A percentile compares a stretch with the other conserved stretches of the same genome.
Evolutionary conservation across 2,888 invertebrate genomes (phyloP).

Genomic region (Cantharis rustica): DNA sequence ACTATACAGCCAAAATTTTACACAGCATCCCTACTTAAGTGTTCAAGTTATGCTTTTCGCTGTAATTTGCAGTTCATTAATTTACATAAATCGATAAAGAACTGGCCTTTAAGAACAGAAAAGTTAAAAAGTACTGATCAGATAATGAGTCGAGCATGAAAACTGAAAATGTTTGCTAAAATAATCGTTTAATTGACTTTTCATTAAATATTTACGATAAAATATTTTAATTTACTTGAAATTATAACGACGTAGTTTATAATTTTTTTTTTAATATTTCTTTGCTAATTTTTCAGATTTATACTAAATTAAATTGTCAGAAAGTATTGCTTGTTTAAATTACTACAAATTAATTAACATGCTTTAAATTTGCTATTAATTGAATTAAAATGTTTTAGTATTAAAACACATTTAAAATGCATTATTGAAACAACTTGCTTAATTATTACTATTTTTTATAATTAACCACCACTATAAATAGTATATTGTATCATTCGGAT

Average conservation of each 20-base stretch:
- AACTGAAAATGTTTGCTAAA: conserved; percentile 12
- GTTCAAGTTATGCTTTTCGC: conserved; percentile 22
- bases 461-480: too few species aligned
- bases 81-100: conserved; percentile 21
- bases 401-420: background rate
- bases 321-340: background rate
- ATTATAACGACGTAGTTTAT: background rate
- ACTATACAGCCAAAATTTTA: conserved; percentile 4
- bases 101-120: conserved; percentile 1
- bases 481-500: too few species aligned
- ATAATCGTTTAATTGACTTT: conserved; percentile 5
- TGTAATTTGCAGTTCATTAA: conserved; percentile 25
- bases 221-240: background rate
- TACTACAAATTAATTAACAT: background rate
- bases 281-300: background rate
- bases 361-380: background rate
- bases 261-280: background rate
- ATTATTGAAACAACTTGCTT: too few species aligned
- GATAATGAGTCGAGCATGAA: conserved; percentile 8
- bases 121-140: conserved; percentile 14
- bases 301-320: background rate
- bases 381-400: background rate
- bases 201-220: background rate
- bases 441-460: too few species aligned
- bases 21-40: conserved; percentile 9